A percentile compares a stretch with the other conserved stretches of the same genome.
phyloP scores from a whole-genome alignment of 2,888 invertebrate genomes.

The Dasysyrphus tricinctus region DNA sequence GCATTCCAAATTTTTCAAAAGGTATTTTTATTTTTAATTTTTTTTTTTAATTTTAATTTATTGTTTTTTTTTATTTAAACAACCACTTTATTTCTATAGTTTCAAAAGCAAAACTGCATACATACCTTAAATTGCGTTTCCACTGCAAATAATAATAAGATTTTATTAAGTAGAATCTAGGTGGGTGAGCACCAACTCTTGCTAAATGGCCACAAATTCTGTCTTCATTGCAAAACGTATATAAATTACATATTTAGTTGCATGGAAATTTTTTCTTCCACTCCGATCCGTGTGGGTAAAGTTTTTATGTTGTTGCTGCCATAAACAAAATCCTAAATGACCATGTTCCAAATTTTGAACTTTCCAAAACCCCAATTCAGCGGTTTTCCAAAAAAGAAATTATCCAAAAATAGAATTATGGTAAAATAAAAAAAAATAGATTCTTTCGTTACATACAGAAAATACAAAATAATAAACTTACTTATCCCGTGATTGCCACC shows the following conservation, averaged over 20 bases:
- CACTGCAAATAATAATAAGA: too few species aligned
- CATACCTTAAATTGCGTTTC: too few species aligned
- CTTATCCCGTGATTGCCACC: background rate
- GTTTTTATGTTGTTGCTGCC: background rate
- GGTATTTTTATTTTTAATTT: too few species aligned
- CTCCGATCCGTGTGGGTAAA: background rate
- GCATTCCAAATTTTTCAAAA: too few species aligned
- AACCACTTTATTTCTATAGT: too few species aligned
- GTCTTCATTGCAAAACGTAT: background rate
- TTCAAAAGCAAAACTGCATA: too few species aligned
- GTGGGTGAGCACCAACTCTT: too few species aligned
- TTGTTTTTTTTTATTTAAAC: too few species aligned
- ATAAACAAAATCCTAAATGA: conserved; percentile 1
- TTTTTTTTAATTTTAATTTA: too few species aligned
- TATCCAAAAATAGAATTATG: background rate
- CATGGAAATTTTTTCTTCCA: background rate
- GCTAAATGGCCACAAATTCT: too few species aligned
- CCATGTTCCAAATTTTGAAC: background rate
- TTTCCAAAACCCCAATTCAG: background rate
- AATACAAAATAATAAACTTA: conserved; percentile 16
- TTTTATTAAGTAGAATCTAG: too few species aligned
- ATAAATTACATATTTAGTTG: background rate
- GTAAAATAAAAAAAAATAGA: background rate
- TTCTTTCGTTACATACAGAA: background rate
- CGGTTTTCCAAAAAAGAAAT: background rate